phyloP scores from a whole-genome alignment of 2,888 invertebrate genomes.

The Caenorhabditis auriculariae region DNA sequence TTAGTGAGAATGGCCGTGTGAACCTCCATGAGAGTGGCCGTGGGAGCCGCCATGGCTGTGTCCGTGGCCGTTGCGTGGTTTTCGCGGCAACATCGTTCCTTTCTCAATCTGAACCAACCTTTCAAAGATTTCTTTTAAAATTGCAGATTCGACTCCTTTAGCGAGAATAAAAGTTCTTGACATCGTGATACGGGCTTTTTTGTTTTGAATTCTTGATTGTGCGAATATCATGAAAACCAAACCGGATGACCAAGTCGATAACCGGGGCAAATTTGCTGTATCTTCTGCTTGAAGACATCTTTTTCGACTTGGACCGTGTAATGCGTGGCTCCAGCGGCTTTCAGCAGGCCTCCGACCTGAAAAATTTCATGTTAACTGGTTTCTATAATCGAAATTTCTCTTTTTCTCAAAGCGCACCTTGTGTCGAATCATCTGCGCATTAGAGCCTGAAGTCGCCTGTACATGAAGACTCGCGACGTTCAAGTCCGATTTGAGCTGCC shows the following conservation, averaged over 20 bases:
- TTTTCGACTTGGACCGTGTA: slow-evolving; percentile 68
- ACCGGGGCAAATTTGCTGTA: slow-evolving; percentile 53
- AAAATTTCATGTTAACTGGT: slow-evolving; percentile 3
- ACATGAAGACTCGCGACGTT: slow-evolving; percentile 66
- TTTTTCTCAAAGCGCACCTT: too few relatives aligned
- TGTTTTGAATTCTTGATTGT: too few relatives aligned
- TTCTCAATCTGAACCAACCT: too few relatives aligned
- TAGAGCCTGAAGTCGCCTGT: slow-evolving; percentile 62
- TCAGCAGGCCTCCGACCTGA: slow-evolving; percentile 43
- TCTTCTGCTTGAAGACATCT: slow-evolving; percentile 65
- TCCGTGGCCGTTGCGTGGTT: too few relatives aligned
- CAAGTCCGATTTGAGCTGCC: slow-evolving; percentile 67
- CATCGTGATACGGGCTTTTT: too few relatives aligned
- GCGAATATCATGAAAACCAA: not conserved
- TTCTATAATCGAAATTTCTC: not conserved
- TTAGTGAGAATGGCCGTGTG: too few relatives aligned
- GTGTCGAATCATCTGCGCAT: slow-evolving; percentile 54
- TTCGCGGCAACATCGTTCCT: too few relatives aligned
- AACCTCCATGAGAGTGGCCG: too few relatives aligned
- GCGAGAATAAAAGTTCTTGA: too few relatives aligned
- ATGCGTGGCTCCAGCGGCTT: slow-evolving; percentile 63
- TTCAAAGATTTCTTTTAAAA: too few relatives aligned
- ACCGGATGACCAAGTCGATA: slow-evolving; percentile 39
- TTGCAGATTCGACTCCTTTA: too few relatives aligned
- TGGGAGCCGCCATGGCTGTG: too few relatives aligned